Conservation (phyloP, 2,797 vertebrate genomes). For the Urocyon cinereoargenteus region DNA sequence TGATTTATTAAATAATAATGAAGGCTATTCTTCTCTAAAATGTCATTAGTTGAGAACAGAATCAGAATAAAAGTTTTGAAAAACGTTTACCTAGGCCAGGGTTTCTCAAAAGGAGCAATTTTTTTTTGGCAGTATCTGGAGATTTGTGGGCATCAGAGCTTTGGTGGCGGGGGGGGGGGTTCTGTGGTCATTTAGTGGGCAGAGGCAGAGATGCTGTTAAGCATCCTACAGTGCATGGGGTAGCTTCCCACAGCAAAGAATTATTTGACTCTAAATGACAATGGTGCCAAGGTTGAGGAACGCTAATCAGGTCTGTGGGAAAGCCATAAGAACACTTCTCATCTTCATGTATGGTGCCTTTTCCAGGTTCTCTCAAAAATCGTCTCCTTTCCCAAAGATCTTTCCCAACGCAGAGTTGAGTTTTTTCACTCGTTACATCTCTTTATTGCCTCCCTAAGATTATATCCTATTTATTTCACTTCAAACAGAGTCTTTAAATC, state of each 20-base stretch:
- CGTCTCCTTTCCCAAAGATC: not conserved
- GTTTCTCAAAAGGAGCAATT: not conserved
- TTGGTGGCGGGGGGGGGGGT: not conserved
- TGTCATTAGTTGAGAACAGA: not conserved
- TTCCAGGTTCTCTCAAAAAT: not conserved
- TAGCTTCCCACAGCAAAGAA: not conserved
- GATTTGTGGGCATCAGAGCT: not conserved
- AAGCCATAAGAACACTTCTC: not conserved
- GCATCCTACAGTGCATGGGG: too few species aligned
- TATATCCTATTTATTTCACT: not conserved
- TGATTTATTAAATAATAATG: constrained; percentile 11
- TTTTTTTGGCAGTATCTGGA: not conserved
- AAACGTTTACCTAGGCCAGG: not conserved
- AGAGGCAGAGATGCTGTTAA: not conserved
- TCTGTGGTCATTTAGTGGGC: too few species aligned
- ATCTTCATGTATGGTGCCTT: not conserved
- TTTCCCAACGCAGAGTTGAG: not conserved
- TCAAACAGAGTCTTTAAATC: not conserved
- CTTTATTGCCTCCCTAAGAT: not conserved
- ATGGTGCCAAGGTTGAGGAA: not conserved
- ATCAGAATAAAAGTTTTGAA: not conserved
- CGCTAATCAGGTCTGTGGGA: not conserved
- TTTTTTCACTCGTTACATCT: not conserved
- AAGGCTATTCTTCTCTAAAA: not conserved
- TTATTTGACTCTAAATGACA: not conserved